A percentile compares a stretch with the other conserved stretches of the same genome.
Conservation (phyloP, 2,888 invertebrate species). For the Drosophila melanosoma region DNA sequence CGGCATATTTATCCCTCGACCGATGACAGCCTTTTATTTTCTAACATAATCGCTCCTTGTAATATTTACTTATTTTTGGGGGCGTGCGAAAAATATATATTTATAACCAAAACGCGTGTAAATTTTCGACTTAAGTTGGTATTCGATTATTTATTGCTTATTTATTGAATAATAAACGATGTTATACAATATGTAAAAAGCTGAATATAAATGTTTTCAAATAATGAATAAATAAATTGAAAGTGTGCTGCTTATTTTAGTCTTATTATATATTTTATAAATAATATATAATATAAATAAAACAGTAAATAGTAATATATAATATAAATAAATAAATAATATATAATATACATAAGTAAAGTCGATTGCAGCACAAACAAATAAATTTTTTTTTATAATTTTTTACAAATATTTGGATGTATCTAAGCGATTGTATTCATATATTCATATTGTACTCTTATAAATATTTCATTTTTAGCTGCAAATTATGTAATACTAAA, state of each 20-base stretch:
- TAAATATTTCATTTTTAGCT: too few relatives aligned
- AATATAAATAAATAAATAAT: too few relatives aligned
- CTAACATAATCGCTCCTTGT: conserved; percentile 50
- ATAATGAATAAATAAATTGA: neutral
- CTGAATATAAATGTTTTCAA: too few relatives aligned
- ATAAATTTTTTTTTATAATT: neutral
- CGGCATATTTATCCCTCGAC: conserved; percentile 48
- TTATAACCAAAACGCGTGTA: neutral
- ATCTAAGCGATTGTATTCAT: neutral
- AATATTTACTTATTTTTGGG: conserved; percentile 38
- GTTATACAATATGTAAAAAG: neutral
- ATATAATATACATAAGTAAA: neutral
- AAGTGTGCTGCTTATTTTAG: neutral
- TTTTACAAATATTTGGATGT: neutral
- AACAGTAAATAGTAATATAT: too few relatives aligned
- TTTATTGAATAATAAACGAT: neutral
- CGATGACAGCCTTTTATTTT: conserved; percentile 28
- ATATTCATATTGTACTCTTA: too few relatives aligned
- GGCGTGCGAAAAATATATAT: neutral
- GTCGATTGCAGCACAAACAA: neutral
- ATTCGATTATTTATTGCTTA: neutral
- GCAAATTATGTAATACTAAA: neutral
- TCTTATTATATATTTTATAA: neutral
- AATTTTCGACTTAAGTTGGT: neutral
- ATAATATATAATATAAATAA: neutral